These are phyloP conservation scores for Apodemus agrarius DNA, from an alignment of 2,797 vertebrate species.

Conservation along the genomic window DNA sequence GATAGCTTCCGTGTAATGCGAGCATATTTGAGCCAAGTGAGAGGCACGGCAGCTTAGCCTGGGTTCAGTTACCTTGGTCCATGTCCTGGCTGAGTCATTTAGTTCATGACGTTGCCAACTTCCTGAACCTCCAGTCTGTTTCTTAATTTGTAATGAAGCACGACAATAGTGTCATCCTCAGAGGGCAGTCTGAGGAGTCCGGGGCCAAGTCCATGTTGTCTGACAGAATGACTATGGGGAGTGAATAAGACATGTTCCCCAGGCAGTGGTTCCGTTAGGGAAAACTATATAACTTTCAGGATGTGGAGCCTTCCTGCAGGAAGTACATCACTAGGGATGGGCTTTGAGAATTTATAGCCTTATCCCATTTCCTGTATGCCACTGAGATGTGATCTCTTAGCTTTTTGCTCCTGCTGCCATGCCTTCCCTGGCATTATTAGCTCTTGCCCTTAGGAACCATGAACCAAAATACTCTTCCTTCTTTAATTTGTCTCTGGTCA, in stretches of 20 bases:
- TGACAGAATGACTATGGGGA: neutral
- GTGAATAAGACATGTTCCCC: neutral
- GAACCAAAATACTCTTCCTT: neutral
- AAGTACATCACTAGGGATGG: neutral
- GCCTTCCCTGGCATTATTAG: neutral
- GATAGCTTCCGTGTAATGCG: neutral
- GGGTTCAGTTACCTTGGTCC: neutral
- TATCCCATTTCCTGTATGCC: neutral
- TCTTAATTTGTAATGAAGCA: conserved; percentile 38
- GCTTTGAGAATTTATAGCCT: neutral
- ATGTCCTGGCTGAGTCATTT: conserved; percentile 26
- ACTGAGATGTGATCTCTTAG: neutral
- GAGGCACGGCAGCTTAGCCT: neutral
- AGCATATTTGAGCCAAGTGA: neutral
- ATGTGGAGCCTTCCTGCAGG: neutral
- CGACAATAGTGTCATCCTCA: neutral
- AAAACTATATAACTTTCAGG: neutral
- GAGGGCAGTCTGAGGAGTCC: neutral
- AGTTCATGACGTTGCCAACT: neutral
- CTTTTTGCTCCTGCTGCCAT: neutral
- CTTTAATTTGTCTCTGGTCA: neutral
- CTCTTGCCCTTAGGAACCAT: neutral
- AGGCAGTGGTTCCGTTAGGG: neutral
- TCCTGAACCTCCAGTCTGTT: neutral
- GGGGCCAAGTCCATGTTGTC: neutral